phyloP scores from a whole-genome alignment of 2,888 invertebrate species.

The Andrena praecox region DNA sequence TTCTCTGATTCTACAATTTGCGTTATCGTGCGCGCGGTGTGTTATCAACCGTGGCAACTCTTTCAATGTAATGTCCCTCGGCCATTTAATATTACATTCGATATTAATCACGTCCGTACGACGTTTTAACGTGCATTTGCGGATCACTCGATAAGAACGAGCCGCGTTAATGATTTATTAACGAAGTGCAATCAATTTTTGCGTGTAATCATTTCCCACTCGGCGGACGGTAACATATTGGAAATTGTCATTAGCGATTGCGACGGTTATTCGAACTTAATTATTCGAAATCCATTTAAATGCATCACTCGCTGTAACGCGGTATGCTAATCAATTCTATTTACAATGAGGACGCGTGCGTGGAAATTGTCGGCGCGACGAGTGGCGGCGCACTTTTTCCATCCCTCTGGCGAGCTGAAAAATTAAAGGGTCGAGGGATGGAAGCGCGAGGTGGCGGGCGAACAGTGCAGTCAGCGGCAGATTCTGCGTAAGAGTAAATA shows the following conservation, averaged over 20 bases:
- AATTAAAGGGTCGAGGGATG: too few relatives aligned
- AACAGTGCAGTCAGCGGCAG: too few relatives aligned
- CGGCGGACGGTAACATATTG: conserved; percentile 13
- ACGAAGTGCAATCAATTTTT: background rate
- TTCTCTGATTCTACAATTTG: too few relatives aligned
- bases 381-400: too few relatives aligned
- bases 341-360: background rate
- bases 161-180: background rate
- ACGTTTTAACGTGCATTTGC: background rate
- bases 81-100: background rate
- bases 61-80: too few relatives aligned
- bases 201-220: conserved; percentile 13
- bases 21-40: too few relatives aligned
- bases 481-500: too few relatives aligned
- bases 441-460: too few relatives aligned
- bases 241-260: conserved; percentile 14
- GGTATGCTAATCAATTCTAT: conserved; percentile 6
- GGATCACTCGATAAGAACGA: background rate
- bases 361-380: background rate
- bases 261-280: conserved; percentile 35
- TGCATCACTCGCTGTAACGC: background rate
- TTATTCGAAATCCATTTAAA: conserved; percentile 40
- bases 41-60: too few relatives aligned
- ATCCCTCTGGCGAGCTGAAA: background rate
- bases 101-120: background rate